Evolutionary conservation across 92 coral and sea anemone genomes (phyloP).

Genomic region (Palythoa grandis): DNA sequence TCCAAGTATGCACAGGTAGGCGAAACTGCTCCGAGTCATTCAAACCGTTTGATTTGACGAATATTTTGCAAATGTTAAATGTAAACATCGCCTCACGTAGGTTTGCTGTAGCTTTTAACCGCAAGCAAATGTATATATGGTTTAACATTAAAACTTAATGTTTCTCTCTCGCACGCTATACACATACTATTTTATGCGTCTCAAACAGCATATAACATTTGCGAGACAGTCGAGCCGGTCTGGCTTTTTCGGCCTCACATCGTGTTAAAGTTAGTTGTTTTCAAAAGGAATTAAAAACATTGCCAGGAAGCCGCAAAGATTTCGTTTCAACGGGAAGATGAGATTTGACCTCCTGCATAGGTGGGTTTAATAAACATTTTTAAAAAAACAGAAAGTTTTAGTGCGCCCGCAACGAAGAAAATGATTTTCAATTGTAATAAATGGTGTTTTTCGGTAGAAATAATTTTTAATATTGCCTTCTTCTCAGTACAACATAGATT

Average conservation of each 20-base stretch:
- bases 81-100: conserved; percentile 28
- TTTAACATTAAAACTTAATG: conserved; percentile 6
- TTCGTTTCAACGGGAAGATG: background rate
- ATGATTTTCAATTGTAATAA: conserved; percentile 7
- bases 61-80: conserved; percentile 27
- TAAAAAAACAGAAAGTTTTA: background rate
- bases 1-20: conserved; percentile 98
- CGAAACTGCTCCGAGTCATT: background rate
- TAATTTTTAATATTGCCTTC: background rate
- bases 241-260: background rate
- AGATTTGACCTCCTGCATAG: background rate
- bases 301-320: background rate
- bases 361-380: conserved; percentile 16
- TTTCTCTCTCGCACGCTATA: background rate
- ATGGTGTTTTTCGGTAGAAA: background rate
- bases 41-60: conserved; percentile 2
- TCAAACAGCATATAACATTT: background rate
- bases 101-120: conserved; percentile 26
- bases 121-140: conserved; percentile 19
- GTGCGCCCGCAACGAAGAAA: conserved; percentile 1
- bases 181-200: background rate
- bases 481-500: background rate
- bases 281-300: background rate
- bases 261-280: background rate
- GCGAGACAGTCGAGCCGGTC: background rate